Evolutionary conservation across 2,888 invertebrate genomes (phyloP), one percentile per base, ranked within the genome.

Genomic region (Plebejus anna): DNA sequence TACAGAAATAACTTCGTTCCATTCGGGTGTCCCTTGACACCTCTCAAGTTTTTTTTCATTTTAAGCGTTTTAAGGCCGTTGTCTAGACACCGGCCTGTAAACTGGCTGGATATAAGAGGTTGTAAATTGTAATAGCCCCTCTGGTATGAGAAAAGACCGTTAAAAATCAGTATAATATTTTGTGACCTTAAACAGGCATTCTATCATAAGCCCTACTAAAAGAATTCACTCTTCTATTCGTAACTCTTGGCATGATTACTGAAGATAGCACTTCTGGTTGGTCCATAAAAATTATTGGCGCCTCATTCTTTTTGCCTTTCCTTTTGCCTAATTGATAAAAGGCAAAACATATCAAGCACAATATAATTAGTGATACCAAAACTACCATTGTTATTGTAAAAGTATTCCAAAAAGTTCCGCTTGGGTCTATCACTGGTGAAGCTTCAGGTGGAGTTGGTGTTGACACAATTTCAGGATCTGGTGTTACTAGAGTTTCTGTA

Each of bases 311-410:
- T 71, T 70, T 72, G 16, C 22, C 38, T 72, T 22, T 59, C 2
- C 22, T 76, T 72, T 76, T 76, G 5, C 76, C 76, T 72, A 76
- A 59, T 22, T 59, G 38, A 57, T 61, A 66, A 42, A 66, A 66
- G 13, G 47, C 6, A 32, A 66, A 47, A 11, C 28, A 61, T 38
- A 75, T 61, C 16, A 75, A 28, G 4, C 13, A 38, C 13, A 75
- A 47, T 5, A 66, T 2, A 66, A 75, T 66, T 6, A 75, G 13
- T 1, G 75, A 75, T 61, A 75, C 3, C 28, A 75, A 22, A 61
- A 66, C 75, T 22, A 75, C 66, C 75, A 66, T 75, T 75, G 66
- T 66, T 47, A 66, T 75, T 22, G 61, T 75, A 6, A 66, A 28
- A 61, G 75, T 22, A 47, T 75, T 75, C 75, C 75, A 75, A 75